phyloP scores from a whole-genome alignment of 2,113 vertebrate genomes.

The Tyrannus savana region DNA sequence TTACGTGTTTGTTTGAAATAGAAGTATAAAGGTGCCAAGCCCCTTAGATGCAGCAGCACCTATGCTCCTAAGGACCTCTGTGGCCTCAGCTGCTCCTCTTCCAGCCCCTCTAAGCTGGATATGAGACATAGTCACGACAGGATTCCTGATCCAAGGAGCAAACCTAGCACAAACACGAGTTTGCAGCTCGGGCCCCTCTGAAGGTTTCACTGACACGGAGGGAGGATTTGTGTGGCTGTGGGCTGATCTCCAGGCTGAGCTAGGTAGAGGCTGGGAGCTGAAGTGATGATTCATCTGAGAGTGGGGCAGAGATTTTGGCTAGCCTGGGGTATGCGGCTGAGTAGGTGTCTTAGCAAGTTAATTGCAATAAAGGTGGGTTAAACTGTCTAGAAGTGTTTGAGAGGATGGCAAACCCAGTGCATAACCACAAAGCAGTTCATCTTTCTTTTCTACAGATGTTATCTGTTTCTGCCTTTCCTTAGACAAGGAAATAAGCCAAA shows the following conservation, averaged over 20 bases:
- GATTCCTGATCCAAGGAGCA: not conserved
- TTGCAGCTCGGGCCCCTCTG: not conserved
- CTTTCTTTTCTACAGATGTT: not conserved
- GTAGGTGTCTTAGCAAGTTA: not conserved
- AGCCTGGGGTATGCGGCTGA: not conserved
- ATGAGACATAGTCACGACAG: fast-evolving
- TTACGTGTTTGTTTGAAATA: not conserved
- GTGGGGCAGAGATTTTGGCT: not conserved
- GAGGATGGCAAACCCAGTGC: not conserved
- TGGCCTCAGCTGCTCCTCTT: not conserved
- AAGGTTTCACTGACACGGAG: not conserved
- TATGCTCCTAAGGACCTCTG: fast-evolving
- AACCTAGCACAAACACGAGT: not conserved
- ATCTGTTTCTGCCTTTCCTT: not conserved
- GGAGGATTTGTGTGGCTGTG: not conserved
- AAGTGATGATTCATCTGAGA: not conserved
- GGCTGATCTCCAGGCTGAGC: not conserved
- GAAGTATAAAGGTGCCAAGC: not conserved
- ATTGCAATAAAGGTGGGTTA: not conserved
- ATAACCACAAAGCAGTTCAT: not conserved
- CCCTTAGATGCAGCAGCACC: not conserved
- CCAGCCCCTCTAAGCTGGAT: not conserved
- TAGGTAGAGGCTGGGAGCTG: not conserved
- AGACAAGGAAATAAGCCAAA: not conserved
- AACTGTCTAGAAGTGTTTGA: not conserved